Base-by-base conservation (phyloP, 1,140 invertebrate genomes). In the Pachypeltis micranthus region DNA sequence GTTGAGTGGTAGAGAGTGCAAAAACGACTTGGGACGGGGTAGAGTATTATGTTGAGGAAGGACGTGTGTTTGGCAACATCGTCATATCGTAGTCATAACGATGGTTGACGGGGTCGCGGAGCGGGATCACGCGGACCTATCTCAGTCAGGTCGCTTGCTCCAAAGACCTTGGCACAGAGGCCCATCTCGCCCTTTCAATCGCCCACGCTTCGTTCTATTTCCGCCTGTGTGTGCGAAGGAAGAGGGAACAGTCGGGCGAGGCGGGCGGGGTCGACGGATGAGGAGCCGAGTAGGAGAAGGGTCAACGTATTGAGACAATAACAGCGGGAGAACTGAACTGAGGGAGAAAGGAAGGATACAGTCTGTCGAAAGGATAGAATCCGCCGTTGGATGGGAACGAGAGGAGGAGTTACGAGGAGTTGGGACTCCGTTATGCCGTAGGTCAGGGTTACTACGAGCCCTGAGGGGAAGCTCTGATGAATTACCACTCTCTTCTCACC, bases 261-360 rank as follows among this genome's bases (percentile, higher is more conserved):
- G 31, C 7, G 31, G 31, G 31, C 7, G 31, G 31, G 31, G 31
- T 7, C 7, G 31, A 10, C 31, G 16, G 31, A 39, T 16, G 21
- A 7, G 47, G 47, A 4, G 47, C n/a, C n/a, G n/a, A n/a, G n/a
- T n/a, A 14, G 7, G 23, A 24, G 54, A 25, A 25, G 54, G 54
- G 54, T 56, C 54, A 56, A 56, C 54, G 54, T 56, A 56, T 56
- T 56, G 54, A 56, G 54, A 56, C 54, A 56, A 56, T 56, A 56
- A 56, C 54, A 56, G 19, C 54, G 54, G 14, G 21, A 25, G 54
- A 39, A 16, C 31, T 39, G n/a, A n/a, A 7, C 31, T 39, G 31
- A 39, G 16, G 16, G 31, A 16, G 31, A 39, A 39, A 16, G 16
- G 31, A 39, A 10, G 31, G 31, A 39, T 39, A 7, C n/a, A n/a